These are phyloP conservation scores for Pediacus dermestoides DNA, from an alignment of 2,888 invertebrate species.

Conservation along the genomic window DNA sequence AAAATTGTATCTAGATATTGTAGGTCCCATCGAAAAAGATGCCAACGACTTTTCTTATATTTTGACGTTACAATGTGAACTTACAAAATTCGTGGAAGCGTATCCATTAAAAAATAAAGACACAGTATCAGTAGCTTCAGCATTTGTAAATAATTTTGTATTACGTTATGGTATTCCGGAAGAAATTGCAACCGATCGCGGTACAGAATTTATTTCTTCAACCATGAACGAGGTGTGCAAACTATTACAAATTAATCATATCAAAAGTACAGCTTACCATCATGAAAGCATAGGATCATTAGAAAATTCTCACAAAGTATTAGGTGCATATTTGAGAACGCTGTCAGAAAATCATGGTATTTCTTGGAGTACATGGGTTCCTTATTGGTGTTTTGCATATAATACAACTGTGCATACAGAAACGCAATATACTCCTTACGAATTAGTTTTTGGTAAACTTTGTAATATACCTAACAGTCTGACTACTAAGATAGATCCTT, in stretches of 20 bases:
- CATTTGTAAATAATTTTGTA: background rate
- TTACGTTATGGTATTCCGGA: background rate
- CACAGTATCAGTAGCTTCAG: background rate
- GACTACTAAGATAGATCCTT: conserved; percentile 14
- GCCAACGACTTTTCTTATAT: background rate
- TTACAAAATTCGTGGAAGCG: background rate
- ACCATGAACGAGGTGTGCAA: conserved; percentile 5
- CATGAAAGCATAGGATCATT: conserved; percentile 18
- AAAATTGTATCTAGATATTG: background rate
- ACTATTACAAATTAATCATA: conserved; percentile 16
- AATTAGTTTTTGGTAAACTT: conserved; percentile 23
- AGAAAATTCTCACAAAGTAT: conserved; percentile 23
- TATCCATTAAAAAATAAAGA: background rate
- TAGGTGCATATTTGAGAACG: conserved; percentile 20
- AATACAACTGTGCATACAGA: conserved; percentile 24
- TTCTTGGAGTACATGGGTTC: conserved; percentile 24
- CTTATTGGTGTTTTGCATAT: conserved; percentile 27
- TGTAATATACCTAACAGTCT: conserved; percentile 19
- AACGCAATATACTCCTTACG: conserved; percentile 25
- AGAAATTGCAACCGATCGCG: background rate
- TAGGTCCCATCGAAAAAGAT: background rate
- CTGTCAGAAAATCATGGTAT: conserved; percentile 10
- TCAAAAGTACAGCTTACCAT: conserved; percentile 17
- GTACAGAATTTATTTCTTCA: too few species aligned
- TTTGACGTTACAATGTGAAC: background rate